Conservation (phyloP, 2,888 invertebrate genomes). For the Gnatocerus cornutus region DNA sequence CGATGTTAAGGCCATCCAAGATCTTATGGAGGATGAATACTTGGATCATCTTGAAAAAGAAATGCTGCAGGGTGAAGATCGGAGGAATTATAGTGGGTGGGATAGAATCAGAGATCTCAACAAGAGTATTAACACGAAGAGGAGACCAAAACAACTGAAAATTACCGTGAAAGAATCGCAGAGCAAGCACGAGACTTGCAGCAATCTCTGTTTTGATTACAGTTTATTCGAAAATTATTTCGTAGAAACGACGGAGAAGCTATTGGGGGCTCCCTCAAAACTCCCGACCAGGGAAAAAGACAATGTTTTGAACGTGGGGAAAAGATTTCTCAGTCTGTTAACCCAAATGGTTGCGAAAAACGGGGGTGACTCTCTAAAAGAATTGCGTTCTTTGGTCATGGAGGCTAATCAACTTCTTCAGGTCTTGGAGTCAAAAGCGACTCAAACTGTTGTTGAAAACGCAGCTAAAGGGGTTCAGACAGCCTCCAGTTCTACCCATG, state of each 20-base stretch:
- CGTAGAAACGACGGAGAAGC: slow-evolving; percentile 40
- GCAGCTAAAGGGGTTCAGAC: too few species aligned
- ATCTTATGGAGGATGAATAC: slow-evolving; percentile 62
- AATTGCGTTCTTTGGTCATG: too few species aligned
- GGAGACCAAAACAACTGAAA: slow-evolving; percentile 50
- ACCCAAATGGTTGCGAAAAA: too few species aligned
- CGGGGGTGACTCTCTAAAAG: too few species aligned
- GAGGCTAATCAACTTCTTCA: too few species aligned
- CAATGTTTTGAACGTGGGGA: too few species aligned
- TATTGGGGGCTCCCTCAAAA: slow-evolving; percentile 12
- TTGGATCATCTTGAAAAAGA: slow-evolving; percentile 59
- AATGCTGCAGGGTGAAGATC: slow-evolving; percentile 27
- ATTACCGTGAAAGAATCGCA: slow-evolving; percentile 35
- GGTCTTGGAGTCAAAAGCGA: too few species aligned
- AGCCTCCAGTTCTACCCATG: too few species aligned
- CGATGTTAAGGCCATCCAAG: slow-evolving; percentile 56
- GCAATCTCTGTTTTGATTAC: slow-evolving; percentile 41
- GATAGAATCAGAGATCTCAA: slow-evolving; percentile 57
- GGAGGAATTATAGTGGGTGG: slow-evolving; percentile 54
- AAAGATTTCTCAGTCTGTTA: too few species aligned
- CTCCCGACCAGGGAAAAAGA: not conserved
- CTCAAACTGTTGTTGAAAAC: too few species aligned
- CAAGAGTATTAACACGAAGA: slow-evolving; percentile 53
- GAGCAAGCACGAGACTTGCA: not conserved
- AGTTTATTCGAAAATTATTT: slow-evolving; percentile 49